phyloP scores from a whole-genome alignment of 2,113 vertebrate species.

The Lontra canadensis region DNA sequence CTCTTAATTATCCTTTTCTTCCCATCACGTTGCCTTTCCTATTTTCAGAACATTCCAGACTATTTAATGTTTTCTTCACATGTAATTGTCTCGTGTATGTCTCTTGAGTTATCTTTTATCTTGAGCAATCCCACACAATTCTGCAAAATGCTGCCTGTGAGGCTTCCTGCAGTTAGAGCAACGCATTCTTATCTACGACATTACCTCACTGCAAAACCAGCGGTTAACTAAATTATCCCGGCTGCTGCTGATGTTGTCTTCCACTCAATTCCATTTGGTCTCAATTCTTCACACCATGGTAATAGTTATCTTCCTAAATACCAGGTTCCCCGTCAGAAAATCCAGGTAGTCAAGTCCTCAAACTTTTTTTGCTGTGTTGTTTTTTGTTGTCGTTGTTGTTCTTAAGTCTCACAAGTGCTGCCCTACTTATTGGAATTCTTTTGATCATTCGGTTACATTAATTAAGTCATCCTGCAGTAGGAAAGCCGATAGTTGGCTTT shows the following conservation, averaged over 20 bases:
- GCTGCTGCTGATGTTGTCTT: not conserved
- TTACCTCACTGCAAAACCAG: conserved; percentile 33
- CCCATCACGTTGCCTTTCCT: not conserved
- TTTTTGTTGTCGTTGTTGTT: not conserved
- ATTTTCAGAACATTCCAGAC: conserved; percentile 16
- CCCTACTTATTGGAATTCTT: conserved; percentile 22
- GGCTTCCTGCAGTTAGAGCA: not conserved
- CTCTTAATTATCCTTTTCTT: not conserved
- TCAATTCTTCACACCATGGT: conserved; percentile 5
- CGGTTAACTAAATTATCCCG: conserved; percentile 24
- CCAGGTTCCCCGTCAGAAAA: not conserved
- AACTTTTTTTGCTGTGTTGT: not conserved
- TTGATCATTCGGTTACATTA: not conserved
- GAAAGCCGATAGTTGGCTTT: conserved; percentile 15
- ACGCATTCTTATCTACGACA: conserved; percentile 56
- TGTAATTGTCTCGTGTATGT: not conserved
- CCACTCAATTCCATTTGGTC: not conserved
- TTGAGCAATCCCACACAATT: not conserved
- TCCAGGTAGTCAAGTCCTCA: not conserved
- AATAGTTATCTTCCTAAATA: conserved; percentile 33
- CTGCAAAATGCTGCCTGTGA: conserved; percentile 14
- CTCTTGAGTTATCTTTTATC: conserved; percentile 25
- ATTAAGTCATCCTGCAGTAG: not conserved
- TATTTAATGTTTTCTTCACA: not conserved
- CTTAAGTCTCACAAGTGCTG: not conserved